Evolutionary conservation across 2,113 vertebrate genomes (phyloP).

Genomic region (Mustela nigripes): DNA sequence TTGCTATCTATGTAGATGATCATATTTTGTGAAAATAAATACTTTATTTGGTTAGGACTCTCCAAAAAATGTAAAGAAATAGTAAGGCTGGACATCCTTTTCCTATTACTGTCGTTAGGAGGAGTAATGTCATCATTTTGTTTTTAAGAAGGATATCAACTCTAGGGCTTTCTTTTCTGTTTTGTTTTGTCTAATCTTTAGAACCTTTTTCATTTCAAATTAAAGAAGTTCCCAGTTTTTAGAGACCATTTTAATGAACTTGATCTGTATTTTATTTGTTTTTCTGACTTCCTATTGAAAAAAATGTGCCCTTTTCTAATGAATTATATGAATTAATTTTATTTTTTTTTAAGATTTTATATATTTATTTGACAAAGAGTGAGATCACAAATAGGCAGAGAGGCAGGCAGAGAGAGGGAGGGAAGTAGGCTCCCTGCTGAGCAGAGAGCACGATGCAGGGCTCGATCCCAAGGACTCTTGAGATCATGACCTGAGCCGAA

Average conservation of each 20-base stretch:
- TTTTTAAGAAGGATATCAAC: not conserved
- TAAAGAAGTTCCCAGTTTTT: not conserved
- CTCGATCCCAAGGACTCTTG: too few relatives aligned
- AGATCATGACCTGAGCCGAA: too few relatives aligned
- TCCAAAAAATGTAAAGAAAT: not conserved
- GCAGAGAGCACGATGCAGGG: too few relatives aligned
- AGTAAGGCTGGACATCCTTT: not conserved
- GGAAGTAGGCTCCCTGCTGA: too few relatives aligned
- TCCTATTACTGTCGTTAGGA: not conserved
- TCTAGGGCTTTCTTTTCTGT: not conserved
- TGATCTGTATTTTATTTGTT: not conserved
- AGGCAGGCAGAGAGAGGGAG: too few relatives aligned
- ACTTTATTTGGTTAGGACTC: not conserved
- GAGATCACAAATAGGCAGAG: too few relatives aligned
- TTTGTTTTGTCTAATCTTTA: not conserved
- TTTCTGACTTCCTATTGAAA: not conserved
- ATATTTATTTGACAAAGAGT: too few relatives aligned
- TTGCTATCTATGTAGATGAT: not conserved
- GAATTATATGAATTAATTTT: not conserved
- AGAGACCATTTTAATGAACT: not conserved
- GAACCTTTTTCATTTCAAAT: not conserved
- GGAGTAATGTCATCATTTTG: not conserved
- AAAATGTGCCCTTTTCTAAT: not conserved
- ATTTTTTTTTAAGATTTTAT: too few relatives aligned
- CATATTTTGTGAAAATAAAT: not conserved